These are phyloP conservation scores for Thereva unica DNA, from an alignment of 2,888 invertebrate genomes.

Conservation along the genomic window DNA sequence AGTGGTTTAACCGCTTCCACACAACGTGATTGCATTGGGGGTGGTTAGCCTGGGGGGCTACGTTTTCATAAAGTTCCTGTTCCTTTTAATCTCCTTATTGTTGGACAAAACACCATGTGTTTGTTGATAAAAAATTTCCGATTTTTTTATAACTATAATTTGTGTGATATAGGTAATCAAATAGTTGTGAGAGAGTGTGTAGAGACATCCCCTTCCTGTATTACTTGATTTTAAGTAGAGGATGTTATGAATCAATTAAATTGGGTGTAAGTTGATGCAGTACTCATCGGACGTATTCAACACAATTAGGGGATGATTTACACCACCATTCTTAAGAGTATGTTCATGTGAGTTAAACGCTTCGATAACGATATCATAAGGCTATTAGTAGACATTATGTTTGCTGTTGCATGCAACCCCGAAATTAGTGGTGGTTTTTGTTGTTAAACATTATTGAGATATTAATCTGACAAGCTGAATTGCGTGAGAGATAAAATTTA, in stretches of 20 bases:
- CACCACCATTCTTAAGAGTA: slow-evolving; percentile 8
- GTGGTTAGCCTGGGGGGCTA: slow-evolving; percentile 5
- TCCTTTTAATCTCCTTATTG: slow-evolving; percentile 29
- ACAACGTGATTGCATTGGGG: slow-evolving; percentile 2
- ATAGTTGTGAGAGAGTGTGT: slow-evolving; percentile 41
- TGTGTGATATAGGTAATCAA: slow-evolving; percentile 35
- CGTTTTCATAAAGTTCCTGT: not conserved
- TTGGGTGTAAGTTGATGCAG: slow-evolving; percentile 35
- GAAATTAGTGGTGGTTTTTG: not conserved
- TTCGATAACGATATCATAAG: slow-evolving; percentile 4
- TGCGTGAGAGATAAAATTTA: too few relatives aligned
- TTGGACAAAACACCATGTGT: slow-evolving; percentile 31
- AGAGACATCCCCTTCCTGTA: slow-evolving; percentile 30
- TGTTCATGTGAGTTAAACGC: slow-evolving; percentile 6
- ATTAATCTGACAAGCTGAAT: too few relatives aligned
- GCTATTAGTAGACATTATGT: not conserved
- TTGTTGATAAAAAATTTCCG: slow-evolving; percentile 29
- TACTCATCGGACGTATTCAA: not conserved
- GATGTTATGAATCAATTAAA: slow-evolving; percentile 39
- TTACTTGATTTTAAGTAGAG: slow-evolving; percentile 15
- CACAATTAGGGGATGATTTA: slow-evolving; percentile 20
- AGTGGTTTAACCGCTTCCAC: not conserved
- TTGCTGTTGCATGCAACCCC: slow-evolving; percentile 1
- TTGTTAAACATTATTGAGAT: not conserved
- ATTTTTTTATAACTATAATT: slow-evolving; percentile 13